These are phyloP conservation scores for Clusia tigrina DNA, from an alignment of 2,888 invertebrate genomes.

Conservation along the genomic window DNA sequence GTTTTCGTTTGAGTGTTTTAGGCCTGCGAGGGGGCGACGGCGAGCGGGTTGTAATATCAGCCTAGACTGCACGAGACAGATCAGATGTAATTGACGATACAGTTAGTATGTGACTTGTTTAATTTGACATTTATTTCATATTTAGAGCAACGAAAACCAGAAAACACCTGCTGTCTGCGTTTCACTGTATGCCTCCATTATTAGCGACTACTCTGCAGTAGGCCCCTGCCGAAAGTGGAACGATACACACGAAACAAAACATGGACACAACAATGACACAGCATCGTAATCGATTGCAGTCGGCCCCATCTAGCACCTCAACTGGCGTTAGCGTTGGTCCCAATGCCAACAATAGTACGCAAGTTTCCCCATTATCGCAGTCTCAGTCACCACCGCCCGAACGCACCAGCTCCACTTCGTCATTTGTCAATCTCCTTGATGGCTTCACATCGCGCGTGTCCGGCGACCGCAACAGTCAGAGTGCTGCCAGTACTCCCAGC, in stretches of 20 bases:
- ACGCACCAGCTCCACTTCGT: conserved; percentile 25
- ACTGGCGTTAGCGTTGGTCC: conserved; percentile 1
- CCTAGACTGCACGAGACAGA: background rate
- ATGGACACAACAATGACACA: conserved; percentile 43
- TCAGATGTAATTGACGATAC: background rate
- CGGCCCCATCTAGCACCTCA: conserved; percentile 34
- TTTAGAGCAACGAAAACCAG: too few relatives aligned
- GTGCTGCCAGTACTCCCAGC: conserved; percentile 54
- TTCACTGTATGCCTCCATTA: too few relatives aligned
- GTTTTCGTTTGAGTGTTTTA: background rate
- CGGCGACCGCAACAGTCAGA: conserved; percentile 55
- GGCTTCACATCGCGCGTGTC: conserved; percentile 58
- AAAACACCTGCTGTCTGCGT: too few relatives aligned
- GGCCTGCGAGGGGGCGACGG: too few relatives aligned
- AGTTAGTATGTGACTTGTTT: too few relatives aligned
- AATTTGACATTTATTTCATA: too few relatives aligned
- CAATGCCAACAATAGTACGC: background rate
- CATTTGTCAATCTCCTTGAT: conserved; percentile 58
- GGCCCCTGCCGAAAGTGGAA: too few relatives aligned
- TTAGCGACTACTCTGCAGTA: too few relatives aligned
- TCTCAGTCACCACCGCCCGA: conserved; percentile 6
- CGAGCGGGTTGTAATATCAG: background rate
- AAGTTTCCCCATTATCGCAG: background rate
- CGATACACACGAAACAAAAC: conserved; percentile 8
- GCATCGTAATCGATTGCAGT: conserved; percentile 39